Percentiles rank a stretch among this genome's conserved stretches.
phyloP scores from a whole-genome alignment of 2,797 vertebrate genomes.

The Acrossocheilus wenchowensis region DNA sequence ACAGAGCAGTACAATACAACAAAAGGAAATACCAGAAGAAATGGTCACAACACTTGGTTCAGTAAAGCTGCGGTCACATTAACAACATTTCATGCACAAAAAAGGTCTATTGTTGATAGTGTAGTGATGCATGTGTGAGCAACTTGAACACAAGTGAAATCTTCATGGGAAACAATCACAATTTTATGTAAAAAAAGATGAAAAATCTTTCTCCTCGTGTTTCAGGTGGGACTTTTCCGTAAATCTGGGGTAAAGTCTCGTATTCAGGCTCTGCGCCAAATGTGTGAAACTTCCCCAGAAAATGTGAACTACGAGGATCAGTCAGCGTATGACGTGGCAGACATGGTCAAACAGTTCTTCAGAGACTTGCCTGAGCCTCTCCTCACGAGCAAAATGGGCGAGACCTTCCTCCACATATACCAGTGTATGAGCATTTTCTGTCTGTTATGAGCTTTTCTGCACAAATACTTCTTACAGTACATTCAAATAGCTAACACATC shows the following conservation, averaged over 20 bases:
- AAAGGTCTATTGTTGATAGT: background rate
- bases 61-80: background rate
- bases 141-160: background rate
- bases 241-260: slow-evolving; percentile 98
- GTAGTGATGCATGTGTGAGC: background rate
- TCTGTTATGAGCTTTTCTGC: background rate
- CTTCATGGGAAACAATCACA: background rate
- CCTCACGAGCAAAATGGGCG: slow-evolving; percentile 95
- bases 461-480: background rate
- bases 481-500: background rate
- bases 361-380: slow-evolving; percentile 95
- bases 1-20: too few relatives aligned
- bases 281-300: slow-evolving; percentile 92
- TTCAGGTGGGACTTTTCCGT: slow-evolving; percentile 94
- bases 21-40: too few relatives aligned
- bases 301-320: slow-evolving; percentile 93
- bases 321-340: slow-evolving; percentile 95
- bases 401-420: slow-evolving; percentile 98
- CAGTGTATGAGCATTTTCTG: slow-evolving; percentile 84
- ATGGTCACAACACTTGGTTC: background rate
- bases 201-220: background rate
- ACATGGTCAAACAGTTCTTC: slow-evolving; percentile 99
- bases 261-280: slow-evolving; percentile 92
- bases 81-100: background rate
- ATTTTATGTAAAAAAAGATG: background rate